These are phyloP conservation scores for Stenotaenia linearis DNA, from an alignment of 2,888 invertebrate species.

Conservation along the genomic window DNA sequence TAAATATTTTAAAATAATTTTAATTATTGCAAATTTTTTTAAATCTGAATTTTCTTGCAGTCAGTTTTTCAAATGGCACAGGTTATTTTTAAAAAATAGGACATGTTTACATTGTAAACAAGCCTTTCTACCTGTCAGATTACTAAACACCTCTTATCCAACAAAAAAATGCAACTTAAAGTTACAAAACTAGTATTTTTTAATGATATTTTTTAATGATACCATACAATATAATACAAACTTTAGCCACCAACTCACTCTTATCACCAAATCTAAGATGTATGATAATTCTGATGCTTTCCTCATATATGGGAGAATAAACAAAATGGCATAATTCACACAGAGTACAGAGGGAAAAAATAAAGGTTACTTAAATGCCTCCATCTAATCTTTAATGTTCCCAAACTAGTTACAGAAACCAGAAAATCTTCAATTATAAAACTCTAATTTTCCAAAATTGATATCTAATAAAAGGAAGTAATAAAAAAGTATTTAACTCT, in stretches of 20 bases:
- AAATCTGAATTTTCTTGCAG: too few relatives aligned
- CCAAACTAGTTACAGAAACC: constrained; percentile 1
- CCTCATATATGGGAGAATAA: not conserved
- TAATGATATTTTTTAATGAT: too few relatives aligned
- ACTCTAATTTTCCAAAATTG: not conserved
- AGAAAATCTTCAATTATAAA: not conserved
- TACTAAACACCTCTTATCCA: too few relatives aligned
- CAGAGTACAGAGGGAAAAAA: not conserved
- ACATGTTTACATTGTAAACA: too few relatives aligned
- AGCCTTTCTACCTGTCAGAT: too few relatives aligned
- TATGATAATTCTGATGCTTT: not conserved
- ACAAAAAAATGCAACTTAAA: too few relatives aligned
- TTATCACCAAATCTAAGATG: not conserved
- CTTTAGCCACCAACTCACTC: not conserved
- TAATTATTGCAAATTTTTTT: too few relatives aligned
- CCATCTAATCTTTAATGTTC: not conserved
- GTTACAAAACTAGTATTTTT: too few relatives aligned
- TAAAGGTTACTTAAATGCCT: constrained; percentile 1
- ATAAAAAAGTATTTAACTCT: not conserved
- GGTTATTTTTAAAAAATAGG: too few relatives aligned
- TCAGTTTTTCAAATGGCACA: too few relatives aligned
- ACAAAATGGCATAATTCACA: not conserved
- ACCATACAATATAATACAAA: too few relatives aligned
- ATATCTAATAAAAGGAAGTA: not conserved
- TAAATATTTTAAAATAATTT: too few relatives aligned